phyloP scores from a whole-genome alignment of 1,140 invertebrate genomes.

The Brevipalpus yothersi region DNA sequence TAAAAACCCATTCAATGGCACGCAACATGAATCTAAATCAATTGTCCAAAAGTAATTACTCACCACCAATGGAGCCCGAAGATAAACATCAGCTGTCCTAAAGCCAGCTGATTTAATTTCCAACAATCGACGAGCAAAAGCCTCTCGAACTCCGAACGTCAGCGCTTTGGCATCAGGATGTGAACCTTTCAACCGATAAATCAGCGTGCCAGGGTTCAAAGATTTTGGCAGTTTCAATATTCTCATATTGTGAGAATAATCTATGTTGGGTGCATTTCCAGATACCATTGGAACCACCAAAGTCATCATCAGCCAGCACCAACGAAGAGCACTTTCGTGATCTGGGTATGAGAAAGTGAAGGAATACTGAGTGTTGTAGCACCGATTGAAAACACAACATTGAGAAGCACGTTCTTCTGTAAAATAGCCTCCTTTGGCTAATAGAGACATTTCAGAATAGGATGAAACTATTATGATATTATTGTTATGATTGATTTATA shows the following conservation, averaged over 20 bases:
- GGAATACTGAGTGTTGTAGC: too few species aligned
- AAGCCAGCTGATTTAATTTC: conserved; percentile 11
- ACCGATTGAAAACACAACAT: too few species aligned
- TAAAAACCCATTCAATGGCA: not conserved
- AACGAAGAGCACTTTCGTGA: too few species aligned
- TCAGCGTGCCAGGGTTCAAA: conserved; percentile 29
- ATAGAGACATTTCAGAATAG: too few species aligned
- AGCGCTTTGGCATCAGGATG: conserved; percentile 45
- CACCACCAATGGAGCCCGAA: conserved; percentile 11
- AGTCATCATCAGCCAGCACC: too few species aligned
- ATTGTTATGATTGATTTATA: too few species aligned
- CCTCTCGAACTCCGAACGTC: conserved; percentile 9
- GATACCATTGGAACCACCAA: not conserved
- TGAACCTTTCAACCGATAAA: conserved; percentile 57
- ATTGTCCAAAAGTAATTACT: not conserved
- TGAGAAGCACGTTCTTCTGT: too few species aligned
- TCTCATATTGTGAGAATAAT: conserved; percentile 16
- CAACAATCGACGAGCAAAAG: conserved; percentile 10
- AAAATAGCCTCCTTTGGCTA: too few species aligned
- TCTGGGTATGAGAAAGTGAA: too few species aligned
- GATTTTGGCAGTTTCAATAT: conserved; percentile 13
- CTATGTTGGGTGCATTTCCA: conserved; percentile 12
- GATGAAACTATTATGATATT: too few species aligned
- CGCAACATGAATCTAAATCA: not conserved
- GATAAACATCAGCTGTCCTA: conserved; percentile 13